Percentiles rank a stretch among this genome's conserved stretches.
phyloP scores from a whole-genome alignment of 1,140 invertebrate species.

The Pseudomyrmex concolor region DNA sequence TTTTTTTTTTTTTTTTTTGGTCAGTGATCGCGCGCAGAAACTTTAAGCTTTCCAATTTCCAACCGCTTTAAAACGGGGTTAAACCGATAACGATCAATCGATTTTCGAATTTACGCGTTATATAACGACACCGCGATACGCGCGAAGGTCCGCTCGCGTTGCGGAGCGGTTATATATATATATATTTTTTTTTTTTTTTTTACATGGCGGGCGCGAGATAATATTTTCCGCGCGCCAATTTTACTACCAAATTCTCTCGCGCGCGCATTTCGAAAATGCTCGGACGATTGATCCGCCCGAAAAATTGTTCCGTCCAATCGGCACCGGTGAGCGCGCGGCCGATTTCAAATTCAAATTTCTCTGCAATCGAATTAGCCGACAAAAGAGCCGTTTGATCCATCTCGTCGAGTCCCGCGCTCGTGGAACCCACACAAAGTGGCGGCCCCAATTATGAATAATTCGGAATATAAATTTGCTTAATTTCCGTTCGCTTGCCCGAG shows the following conservation, averaged over 20 bases:
- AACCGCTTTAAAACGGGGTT: conserved; percentile 31
- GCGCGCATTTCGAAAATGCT: conserved; percentile 66
- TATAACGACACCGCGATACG: conserved; percentile 4
- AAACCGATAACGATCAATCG: conserved; percentile 35
- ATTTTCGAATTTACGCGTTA: conserved; percentile 42
- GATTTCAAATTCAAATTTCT: conserved; percentile 83
- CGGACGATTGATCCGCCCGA: conserved; percentile 40
- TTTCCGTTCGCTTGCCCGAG: conserved; percentile 64
- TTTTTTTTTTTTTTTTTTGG: not conserved
- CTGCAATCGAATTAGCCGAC: conserved; percentile 82
- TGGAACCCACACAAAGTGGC: conserved; percentile 72
- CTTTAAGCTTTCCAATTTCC: conserved; percentile 18
- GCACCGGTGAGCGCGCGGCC: conserved; percentile 29
- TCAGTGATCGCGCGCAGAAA: not conserved
- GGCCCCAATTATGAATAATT: conserved; percentile 82
- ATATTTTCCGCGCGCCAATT: conserved; percentile 59
- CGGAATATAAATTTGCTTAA: conserved; percentile 79
- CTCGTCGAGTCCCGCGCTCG: conserved; percentile 58
- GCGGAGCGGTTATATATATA: too few species aligned
- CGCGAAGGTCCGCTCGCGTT: not conserved
- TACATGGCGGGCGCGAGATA: conserved; percentile 14
- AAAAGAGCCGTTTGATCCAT: conserved; percentile 84
- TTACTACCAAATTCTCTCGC: conserved; percentile 66
- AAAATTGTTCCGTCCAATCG: conserved; percentile 71
- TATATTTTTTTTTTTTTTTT: conserved; percentile 18